A percentile compares a stretch with the other conserved stretches of the same genome.
These are phyloP conservation scores for Bombus breviceps DNA, from an alignment of 1,140 invertebrate species.

Conservation along the genomic window DNA sequence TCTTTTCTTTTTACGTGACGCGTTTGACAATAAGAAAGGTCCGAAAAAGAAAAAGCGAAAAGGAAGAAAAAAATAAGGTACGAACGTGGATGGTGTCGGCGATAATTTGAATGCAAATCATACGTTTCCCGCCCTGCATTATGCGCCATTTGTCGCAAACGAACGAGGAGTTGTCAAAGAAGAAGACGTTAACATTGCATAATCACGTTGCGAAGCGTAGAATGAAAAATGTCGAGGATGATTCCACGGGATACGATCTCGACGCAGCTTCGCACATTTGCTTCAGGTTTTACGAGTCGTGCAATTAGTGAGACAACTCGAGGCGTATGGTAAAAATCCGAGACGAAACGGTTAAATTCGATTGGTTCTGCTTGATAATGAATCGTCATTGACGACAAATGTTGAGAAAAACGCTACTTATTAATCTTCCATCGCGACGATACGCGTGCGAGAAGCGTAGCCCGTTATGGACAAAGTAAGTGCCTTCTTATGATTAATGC, in stretches of 20 bases:
- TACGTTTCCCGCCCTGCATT: slow-evolving; percentile 54
- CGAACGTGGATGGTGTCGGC: background rate
- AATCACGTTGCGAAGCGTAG: background rate
- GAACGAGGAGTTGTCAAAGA: slow-evolving; percentile 9
- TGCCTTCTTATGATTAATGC: too few species aligned
- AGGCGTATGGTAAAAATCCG: background rate
- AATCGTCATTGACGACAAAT: background rate
- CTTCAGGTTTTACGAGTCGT: background rate
- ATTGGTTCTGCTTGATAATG: background rate
- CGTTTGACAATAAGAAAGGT: too few species aligned
- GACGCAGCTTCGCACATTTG: background rate
- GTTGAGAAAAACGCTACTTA: background rate
- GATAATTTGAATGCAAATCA: slow-evolving; percentile 59
- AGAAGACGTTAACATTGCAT: slow-evolving; percentile 15
- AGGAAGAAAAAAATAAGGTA: background rate
- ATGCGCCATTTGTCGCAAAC: slow-evolving; percentile 33
- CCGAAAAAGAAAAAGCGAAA: background rate
- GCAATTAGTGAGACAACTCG: background rate
- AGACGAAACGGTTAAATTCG: background rate
- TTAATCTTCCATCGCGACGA: background rate
- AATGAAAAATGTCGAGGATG: background rate
- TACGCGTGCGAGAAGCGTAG: too few species aligned
- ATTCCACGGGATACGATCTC: background rate
- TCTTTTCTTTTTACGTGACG: too few species aligned
- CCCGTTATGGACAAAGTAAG: too few species aligned